These are phyloP conservation scores for Cyanoramphus novaezelandiae DNA, from an alignment of 2,113 vertebrate genomes.

Conservation along the genomic window DNA sequence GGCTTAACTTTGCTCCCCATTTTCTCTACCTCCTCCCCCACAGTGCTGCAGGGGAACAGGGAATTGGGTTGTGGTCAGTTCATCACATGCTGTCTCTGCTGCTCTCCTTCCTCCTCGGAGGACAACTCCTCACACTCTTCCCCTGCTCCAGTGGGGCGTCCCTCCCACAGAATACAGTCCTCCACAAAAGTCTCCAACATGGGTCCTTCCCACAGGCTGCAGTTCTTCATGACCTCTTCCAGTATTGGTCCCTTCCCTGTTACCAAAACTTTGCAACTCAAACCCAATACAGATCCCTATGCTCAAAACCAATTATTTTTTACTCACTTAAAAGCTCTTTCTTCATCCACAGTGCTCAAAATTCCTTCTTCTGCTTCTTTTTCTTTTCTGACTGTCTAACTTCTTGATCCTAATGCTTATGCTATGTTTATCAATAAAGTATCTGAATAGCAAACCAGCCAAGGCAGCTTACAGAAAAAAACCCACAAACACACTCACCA, in stretches of 20 bases:
- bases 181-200: not conserved
- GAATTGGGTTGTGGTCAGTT: not conserved
- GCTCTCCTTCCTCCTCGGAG: not conserved
- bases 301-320: not conserved
- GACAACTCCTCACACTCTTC: not conserved
- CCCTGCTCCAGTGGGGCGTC: accelerated
- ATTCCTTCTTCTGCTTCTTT: not conserved
- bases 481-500: not conserved
- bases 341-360: not conserved
- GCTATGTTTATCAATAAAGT: not conserved
- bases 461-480: not conserved
- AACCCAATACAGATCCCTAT: not conserved
- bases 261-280: not conserved
- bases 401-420: not conserved
- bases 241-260: not conserved
- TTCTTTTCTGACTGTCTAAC: not conserved
- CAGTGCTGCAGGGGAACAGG: not conserved
- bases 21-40: not conserved
- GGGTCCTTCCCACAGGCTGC: not conserved
- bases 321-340: not conserved
- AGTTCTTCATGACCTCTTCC: not conserved
- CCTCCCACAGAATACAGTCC: not conserved
- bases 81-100: not conserved
- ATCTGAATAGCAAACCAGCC: not conserved
- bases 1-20: not conserved